These are phyloP conservation scores for Brenthis ino DNA, from an alignment of 2,888 invertebrate species.

Conservation along the genomic window DNA sequence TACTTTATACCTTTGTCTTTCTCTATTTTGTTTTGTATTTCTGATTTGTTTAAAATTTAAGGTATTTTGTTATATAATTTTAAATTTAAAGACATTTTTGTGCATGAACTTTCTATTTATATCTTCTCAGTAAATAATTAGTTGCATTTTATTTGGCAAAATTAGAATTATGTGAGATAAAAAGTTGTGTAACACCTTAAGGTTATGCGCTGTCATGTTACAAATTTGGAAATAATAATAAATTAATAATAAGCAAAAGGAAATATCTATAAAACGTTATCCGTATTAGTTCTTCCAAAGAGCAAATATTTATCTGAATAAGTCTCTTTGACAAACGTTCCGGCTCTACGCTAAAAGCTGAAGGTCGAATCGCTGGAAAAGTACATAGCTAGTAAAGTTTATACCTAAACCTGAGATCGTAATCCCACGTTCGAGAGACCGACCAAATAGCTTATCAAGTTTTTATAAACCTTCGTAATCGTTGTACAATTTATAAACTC, in stretches of 20 bases:
- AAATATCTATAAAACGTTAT: slow-evolving; percentile 23
- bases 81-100: no score
- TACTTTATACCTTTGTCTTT: not conserved
- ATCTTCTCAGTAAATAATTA: no score
- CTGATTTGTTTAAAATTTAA: no score
- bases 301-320: slow-evolving; percentile 46
- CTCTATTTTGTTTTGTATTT: slow-evolving; percentile 5
- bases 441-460: slow-evolving; percentile 68
- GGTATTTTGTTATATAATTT: no score
- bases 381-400: slow-evolving; percentile 70
- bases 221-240: no score
- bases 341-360: slow-evolving; percentile 60
- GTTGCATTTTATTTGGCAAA: no score
- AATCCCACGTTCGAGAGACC: slow-evolving; percentile 74
- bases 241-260: slow-evolving; percentile 16
- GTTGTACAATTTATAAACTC: not conserved
- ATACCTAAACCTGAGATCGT: slow-evolving; percentile 65
- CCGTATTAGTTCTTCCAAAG: slow-evolving; percentile 33
- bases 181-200: no score
- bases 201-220: no score
- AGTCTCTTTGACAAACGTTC: slow-evolving; percentile 58
- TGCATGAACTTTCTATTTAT: no score
- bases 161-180: no score
- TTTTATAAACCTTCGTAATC: slow-evolving; percentile 51
- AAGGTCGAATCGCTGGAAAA: slow-evolving; percentile 70